Evolutionary conservation across 2,113 vertebrate species (phyloP).

Genomic region (Phalacrocorax pelagicus): DNA sequence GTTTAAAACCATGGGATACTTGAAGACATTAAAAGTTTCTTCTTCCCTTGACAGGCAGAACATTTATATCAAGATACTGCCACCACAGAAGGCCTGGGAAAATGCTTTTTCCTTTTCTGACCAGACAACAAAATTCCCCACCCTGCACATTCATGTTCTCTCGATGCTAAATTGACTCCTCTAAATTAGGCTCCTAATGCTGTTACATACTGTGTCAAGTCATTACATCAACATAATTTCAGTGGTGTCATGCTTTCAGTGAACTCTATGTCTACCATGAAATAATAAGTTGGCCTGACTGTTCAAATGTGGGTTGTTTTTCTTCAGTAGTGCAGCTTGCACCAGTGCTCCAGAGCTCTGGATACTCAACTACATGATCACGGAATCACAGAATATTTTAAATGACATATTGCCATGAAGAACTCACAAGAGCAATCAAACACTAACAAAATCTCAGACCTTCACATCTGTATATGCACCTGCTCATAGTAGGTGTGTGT

Average conservation of each 20-base stretch:
- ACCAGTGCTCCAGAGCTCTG: not conserved
- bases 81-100: not conserved
- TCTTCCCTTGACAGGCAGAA: constrained; percentile 6
- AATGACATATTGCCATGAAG: not conserved
- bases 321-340: not conserved
- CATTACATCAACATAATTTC: not conserved
- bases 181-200: not conserved
- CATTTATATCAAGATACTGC: not conserved
- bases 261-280: not conserved
- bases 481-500: not conserved
- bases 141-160: not conserved
- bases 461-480: not conserved
- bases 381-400: not conserved
- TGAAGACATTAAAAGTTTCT: constrained; percentile 19
- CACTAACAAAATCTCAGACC: not conserved
- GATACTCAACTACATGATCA: not conserved
- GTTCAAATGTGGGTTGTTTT: not conserved
- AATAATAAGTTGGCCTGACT: not conserved
- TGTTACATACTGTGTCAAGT: not conserved
- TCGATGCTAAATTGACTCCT: not conserved
- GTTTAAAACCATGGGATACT: constrained; percentile 5
- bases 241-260: not conserved
- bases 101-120: not conserved
- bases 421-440: not conserved
- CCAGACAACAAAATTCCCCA: not conserved